phyloP scores from a whole-genome alignment of 2,113 vertebrate genomes.

The Australoheros scitulus region DNA sequence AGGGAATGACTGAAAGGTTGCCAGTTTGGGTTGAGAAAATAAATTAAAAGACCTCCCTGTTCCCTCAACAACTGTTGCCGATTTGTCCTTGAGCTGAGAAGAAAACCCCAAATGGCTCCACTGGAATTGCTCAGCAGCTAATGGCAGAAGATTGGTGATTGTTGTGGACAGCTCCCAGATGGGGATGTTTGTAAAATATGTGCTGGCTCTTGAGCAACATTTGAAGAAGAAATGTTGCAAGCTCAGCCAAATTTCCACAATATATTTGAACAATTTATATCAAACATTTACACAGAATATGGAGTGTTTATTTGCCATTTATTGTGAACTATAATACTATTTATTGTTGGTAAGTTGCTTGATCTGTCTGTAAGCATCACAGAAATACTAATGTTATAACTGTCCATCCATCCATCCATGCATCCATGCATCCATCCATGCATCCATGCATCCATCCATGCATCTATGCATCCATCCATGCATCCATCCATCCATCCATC shows the following conservation, averaged over 20 bases:
- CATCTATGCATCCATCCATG: too few species aligned
- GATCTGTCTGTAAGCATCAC: not conserved
- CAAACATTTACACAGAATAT: not conserved
- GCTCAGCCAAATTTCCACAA: not conserved
- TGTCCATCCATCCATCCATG: not conserved
- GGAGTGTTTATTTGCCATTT: not conserved
- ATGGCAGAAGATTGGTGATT: slow-evolving; percentile 31
- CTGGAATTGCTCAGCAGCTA: slow-evolving; percentile 30
- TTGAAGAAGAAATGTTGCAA: not conserved
- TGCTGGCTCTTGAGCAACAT: not conserved
- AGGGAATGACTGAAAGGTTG: slow-evolving; percentile 44
- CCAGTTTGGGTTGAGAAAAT: slow-evolving; percentile 48
- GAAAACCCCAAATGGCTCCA: slow-evolving; percentile 26
- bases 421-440: too few species aligned
- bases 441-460: too few species aligned
- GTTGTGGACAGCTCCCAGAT: slow-evolving; percentile 27
- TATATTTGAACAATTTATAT: not conserved
- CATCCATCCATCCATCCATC: too few species aligned
- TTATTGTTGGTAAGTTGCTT: too few species aligned
- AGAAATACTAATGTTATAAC: not conserved
- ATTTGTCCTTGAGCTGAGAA: slow-evolving; percentile 35
- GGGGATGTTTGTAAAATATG: not conserved
- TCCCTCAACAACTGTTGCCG: slow-evolving; percentile 32
- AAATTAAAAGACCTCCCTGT: slow-evolving; percentile 27
- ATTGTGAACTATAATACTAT: not conserved